These are phyloP conservation scores for Pseudococcus longispinus DNA, from an alignment of 2,888 invertebrate species.

Conservation along the genomic window DNA sequence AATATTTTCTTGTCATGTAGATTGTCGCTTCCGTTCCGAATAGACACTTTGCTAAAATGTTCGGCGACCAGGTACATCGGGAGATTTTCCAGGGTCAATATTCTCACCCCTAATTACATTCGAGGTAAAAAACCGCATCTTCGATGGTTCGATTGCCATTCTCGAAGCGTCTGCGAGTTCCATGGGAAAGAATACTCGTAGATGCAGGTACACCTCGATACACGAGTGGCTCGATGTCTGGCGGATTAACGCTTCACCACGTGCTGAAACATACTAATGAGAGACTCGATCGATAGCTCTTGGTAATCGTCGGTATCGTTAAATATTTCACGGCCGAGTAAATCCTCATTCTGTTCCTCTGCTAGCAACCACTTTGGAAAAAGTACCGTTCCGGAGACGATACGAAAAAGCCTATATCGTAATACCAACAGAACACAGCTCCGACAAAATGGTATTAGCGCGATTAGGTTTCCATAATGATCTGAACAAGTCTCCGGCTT, in stretches of 20 bases:
- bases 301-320: background rate
- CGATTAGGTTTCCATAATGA: constrained; percentile 54
- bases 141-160: background rate
- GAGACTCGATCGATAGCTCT: background rate
- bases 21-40: background rate
- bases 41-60: background rate
- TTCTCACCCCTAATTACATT: background rate
- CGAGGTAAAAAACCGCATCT: background rate
- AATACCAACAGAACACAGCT: background rate
- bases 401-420: background rate
- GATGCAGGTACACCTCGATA: no score
- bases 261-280: constrained; percentile 17
- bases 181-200: background rate
- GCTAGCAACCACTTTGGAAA: background rate
- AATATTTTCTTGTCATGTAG: background rate
- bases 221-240: background rate
- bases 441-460: constrained; percentile 19
- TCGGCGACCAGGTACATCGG: background rate
- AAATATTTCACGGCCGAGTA: constrained; percentile 6
- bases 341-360: background rate
- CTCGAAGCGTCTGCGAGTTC: background rate
- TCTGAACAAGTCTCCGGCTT: background rate
- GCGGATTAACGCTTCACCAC: background rate
- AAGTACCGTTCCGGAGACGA: constrained; percentile 19
- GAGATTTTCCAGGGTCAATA: background rate